Evolutionary conservation across 2,888 invertebrate genomes (phyloP).

Genomic region (Tethea ocularis): DNA sequence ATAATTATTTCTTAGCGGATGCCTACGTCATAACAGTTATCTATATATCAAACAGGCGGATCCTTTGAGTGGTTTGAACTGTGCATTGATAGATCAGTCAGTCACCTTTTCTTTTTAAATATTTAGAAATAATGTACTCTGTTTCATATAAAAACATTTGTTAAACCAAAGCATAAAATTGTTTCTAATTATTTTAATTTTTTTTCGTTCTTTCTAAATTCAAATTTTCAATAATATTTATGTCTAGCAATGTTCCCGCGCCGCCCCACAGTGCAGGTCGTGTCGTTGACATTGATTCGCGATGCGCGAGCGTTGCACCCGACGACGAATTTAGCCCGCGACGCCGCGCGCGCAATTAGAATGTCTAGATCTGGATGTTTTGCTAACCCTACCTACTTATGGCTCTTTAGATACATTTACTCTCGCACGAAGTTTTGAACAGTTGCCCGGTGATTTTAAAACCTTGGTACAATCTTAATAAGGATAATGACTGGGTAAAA

Average conservation of each 20-base stretch:
- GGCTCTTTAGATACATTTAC: not conserved
- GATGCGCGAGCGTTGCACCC: conserved; percentile 36
- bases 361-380: conserved; percentile 18
- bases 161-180: no score
- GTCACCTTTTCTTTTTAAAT: no score
- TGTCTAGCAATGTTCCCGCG: conserved; percentile 16
- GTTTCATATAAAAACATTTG: no score
- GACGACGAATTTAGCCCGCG: conserved; percentile 29
- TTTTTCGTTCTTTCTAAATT: not conserved
- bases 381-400: conserved; percentile 2
- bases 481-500: no score
- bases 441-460: not conserved
- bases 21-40: no score
- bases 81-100: no score
- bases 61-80: no score
- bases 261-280: conserved; percentile 17
- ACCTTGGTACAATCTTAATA: no score
- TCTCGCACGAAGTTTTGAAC: not conserved
- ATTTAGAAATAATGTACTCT: no score
- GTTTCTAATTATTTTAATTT: no score
- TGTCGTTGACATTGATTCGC: conserved; percentile 46
- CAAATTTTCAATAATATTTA: conserved; percentile 16
- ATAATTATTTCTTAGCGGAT: no score
- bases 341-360: conserved; percentile 22
- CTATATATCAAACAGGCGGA: no score